These are phyloP conservation scores for Pedicia rivosa DNA, from an alignment of 2,888 invertebrate genomes.

Conservation along the genomic window DNA sequence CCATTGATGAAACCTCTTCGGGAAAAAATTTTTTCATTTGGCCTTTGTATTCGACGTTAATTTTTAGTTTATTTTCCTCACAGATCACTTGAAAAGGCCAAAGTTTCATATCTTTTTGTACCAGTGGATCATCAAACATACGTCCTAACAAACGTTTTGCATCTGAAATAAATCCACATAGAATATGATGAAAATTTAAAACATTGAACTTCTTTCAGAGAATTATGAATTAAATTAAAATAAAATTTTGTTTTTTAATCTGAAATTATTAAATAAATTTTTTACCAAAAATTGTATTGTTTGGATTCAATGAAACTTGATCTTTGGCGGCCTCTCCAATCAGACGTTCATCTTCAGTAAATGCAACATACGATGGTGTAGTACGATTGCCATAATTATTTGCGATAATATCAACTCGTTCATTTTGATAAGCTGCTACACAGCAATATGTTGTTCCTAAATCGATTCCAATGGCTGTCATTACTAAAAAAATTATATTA, in stretches of 20 bases:
- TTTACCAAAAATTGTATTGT: neutral
- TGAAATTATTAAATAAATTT: no score
- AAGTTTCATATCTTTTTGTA: conserved; percentile 46
- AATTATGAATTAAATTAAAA: no score
- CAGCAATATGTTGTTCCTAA: neutral
- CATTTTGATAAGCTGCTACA: neutral
- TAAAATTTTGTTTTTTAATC: no score
- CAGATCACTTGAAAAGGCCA: conserved; percentile 43
- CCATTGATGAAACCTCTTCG: conserved; percentile 44
- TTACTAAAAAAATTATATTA: no score
- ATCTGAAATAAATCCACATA: conserved; percentile 5
- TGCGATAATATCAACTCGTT: no score
- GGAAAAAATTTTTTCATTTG: conserved; percentile 34
- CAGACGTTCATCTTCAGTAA: neutral
- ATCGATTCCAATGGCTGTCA: no score
- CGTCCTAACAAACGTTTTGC: conserved; percentile 50
- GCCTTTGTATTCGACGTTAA: conserved; percentile 31
- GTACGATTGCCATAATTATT: neutral
- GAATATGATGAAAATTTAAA: no score
- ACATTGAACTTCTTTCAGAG: no score
- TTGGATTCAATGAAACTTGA: neutral
- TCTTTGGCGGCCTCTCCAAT: no score
- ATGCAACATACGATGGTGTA: neutral
- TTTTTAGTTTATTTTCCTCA: conserved; percentile 30
- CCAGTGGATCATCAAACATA: conserved; percentile 37